phyloP scores from a whole-genome alignment of 2,888 invertebrate species.

The Drosophila lacicola region DNA sequence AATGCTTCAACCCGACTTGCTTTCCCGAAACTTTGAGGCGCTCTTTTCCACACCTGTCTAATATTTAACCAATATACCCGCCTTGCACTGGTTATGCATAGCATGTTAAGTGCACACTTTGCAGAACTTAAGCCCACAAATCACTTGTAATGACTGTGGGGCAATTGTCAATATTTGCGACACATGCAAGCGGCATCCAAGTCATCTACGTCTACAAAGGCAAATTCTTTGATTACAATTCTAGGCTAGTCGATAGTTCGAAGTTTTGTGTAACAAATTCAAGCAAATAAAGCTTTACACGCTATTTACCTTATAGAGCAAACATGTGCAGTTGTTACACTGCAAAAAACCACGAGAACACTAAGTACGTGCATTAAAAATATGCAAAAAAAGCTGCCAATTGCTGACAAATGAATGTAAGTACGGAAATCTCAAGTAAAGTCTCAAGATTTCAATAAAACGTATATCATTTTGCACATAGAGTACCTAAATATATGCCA shows the following conservation, averaged over 20 bases:
- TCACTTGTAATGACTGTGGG: constrained; percentile 51
- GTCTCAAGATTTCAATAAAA: no score
- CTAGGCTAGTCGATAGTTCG: constrained; percentile 59
- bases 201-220: constrained; percentile 48
- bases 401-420: background rate
- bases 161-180: constrained; percentile 73
- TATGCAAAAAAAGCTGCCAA: background rate
- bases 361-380: background rate
- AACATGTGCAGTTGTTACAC: constrained; percentile 46
- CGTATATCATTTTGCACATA: no score
- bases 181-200: constrained; percentile 65
- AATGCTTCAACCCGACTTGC: no score
- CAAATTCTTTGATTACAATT: constrained; percentile 68
- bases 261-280: constrained; percentile 75
- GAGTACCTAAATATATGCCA: no score
- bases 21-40: no score
- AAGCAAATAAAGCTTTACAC: constrained; percentile 68
- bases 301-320: constrained; percentile 66
- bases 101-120: constrained; percentile 53
- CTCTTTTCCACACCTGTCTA: background rate
- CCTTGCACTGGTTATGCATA: background rate
- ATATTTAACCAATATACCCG: constrained; percentile 7
- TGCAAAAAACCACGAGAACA: background rate
- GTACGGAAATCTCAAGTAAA: background rate
- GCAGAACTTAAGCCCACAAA: constrained; percentile 49